These are phyloP conservation scores for Laterallus jamaicensis DNA, from an alignment of 2,113 vertebrate genomes.

Conservation along the genomic window DNA sequence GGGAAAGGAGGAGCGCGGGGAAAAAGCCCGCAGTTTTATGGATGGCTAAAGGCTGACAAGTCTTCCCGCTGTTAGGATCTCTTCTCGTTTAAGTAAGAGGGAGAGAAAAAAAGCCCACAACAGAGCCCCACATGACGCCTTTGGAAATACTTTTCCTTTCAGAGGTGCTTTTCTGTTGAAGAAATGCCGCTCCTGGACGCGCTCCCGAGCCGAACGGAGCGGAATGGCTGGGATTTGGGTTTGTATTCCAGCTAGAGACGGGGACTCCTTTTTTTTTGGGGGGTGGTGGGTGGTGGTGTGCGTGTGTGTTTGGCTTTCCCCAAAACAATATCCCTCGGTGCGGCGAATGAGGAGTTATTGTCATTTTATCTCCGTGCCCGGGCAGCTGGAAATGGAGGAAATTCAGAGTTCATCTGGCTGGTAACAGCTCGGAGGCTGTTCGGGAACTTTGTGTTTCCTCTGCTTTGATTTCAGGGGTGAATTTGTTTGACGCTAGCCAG, in stretches of 20 bases:
- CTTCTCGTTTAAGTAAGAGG: not conserved
- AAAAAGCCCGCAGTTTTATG: conserved; percentile 18
- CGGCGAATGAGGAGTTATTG: not conserved
- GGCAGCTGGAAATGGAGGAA: not conserved
- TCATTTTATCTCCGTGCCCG: not conserved
- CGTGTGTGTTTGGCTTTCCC: not conserved
- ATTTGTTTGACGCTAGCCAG: not conserved
- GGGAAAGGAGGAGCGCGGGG: conserved; percentile 60
- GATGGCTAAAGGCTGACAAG: conserved; percentile 58
- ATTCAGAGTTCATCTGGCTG: not conserved
- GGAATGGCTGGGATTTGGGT: not conserved
- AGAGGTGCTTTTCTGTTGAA: conserved; percentile 18
- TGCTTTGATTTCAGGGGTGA: not conserved
- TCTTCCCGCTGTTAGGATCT: conserved; percentile 19
- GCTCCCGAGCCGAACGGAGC: conserved; percentile 5
- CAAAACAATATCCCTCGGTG: not conserved
- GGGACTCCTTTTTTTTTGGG: not conserved
- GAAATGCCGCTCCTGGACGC: conserved; percentile 8
- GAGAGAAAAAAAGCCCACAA: not conserved
- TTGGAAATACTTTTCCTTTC: conserved; percentile 41
- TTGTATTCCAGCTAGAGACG: not conserved
- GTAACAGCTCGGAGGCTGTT: not conserved
- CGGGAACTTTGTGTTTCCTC: not conserved
- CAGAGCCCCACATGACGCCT: not conserved
- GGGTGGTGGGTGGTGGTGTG: no score